Evolutionary conservation across 2,113 vertebrate genomes (phyloP).

Genomic region (Peromyscus leucopus): DNA sequence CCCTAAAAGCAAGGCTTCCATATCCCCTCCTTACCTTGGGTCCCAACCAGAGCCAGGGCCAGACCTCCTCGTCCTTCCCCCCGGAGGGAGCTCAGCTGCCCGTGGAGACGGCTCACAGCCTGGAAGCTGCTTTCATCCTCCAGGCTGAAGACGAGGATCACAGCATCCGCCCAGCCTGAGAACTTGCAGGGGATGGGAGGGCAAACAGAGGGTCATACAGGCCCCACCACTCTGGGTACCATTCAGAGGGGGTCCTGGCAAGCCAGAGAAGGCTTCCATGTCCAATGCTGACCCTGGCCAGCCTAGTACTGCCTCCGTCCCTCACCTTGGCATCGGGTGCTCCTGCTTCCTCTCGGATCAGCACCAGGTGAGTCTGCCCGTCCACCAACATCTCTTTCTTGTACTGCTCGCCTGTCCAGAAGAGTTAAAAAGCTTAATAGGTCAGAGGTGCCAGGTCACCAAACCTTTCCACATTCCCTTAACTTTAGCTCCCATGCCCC

Average conservation of each 20-base stretch:
- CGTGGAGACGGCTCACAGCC: slow-evolving; percentile 92
- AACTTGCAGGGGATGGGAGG: slow-evolving; percentile 87
- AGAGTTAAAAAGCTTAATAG: neutral
- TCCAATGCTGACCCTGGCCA: neutral
- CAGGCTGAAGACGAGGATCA: slow-evolving; percentile 98
- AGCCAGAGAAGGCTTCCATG: neutral
- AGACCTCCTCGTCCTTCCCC: slow-evolving; percentile 91
- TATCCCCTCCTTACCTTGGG: slow-evolving; percentile 92
- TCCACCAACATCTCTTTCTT: slow-evolving; percentile 97
- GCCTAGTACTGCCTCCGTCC: neutral
- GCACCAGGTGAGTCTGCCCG: slow-evolving; percentile 94
- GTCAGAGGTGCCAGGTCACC: neutral
- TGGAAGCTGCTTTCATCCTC: slow-evolving; percentile 97
- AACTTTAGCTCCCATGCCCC: neutral
- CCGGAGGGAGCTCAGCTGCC: slow-evolving; percentile 89
- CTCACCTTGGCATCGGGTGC: slow-evolving; percentile 93
- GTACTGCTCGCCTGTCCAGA: slow-evolving; percentile 91
- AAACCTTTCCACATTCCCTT: neutral
- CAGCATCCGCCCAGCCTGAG: slow-evolving; percentile 95
- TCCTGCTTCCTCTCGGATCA: slow-evolving; percentile 95
- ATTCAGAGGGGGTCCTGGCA: neutral
- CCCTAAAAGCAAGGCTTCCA: neutral
- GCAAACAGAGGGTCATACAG: slow-evolving; percentile 52
- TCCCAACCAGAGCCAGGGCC: slow-evolving; percentile 92
- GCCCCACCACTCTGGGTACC: neutral